Evolutionary conservation across 1,140 invertebrate species (phyloP).

Genomic region (Drosophila ohnishii): DNA sequence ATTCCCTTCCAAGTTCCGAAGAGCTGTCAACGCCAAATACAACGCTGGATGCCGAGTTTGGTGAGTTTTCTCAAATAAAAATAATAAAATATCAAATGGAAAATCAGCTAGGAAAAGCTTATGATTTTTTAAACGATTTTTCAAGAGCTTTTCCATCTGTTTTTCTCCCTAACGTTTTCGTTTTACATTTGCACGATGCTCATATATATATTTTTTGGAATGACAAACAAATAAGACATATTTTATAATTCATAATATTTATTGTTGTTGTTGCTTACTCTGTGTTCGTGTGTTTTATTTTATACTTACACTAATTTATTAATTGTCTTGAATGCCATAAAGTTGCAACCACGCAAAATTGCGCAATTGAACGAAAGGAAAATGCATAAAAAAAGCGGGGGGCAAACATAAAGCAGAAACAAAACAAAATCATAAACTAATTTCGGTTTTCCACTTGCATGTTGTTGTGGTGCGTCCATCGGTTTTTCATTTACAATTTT

Average conservation of each 20-base stretch:
- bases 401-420: slow-evolving; percentile 9
- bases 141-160: neutral
- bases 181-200: slow-evolving; percentile 50
- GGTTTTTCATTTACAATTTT: slow-evolving; percentile 34
- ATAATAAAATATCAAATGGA: neutral
- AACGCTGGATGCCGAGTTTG: slow-evolving; percentile 66
- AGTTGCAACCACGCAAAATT: slow-evolving; percentile 47
- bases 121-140: neutral
- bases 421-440: slow-evolving; percentile 53
- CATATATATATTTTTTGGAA: slow-evolving; percentile 34
- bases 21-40: slow-evolving; percentile 68
- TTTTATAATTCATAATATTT: slow-evolving; percentile 38
- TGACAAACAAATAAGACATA: slow-evolving; percentile 19
- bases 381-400: slow-evolving; percentile 21
- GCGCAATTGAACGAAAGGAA: slow-evolving; percentile 40
- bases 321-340: slow-evolving; percentile 41
- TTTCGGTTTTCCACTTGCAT: slow-evolving; percentile 32
- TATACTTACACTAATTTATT: slow-evolving; percentile 44
- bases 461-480: slow-evolving; percentile 26
- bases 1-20: slow-evolving; percentile 45
- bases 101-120: neutral
- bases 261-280: slow-evolving; percentile 61
- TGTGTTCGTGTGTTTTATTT: slow-evolving; percentile 52
- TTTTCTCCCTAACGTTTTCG: slow-evolving; percentile 2
- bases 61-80: slow-evolving; percentile 39